phyloP scores from a whole-genome alignment of 2,888 invertebrate species.

The Minunthozetes semirufus region DNA sequence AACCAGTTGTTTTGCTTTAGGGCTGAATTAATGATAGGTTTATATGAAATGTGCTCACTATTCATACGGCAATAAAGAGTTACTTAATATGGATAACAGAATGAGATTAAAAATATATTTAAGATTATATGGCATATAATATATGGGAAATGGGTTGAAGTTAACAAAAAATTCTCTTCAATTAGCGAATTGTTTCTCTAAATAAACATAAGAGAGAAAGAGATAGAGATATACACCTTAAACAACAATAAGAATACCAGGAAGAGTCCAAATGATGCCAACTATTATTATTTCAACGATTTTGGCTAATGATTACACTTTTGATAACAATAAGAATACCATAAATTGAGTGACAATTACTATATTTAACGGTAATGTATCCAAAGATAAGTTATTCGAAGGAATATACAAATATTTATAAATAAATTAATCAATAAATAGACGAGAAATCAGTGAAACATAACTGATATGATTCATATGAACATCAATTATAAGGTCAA shows the following conservation, averaged over 20 bases:
- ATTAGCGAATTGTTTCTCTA: background rate
- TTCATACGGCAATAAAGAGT: background rate
- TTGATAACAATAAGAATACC: background rate
- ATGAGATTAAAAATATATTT: background rate
- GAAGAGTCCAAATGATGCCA: background rate
- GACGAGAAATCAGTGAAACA: background rate
- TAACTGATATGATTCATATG: background rate
- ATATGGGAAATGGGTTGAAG: constrained; percentile 15
- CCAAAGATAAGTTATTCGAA: background rate
- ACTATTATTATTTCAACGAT: background rate
- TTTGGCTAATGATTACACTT: constrained; percentile 3
- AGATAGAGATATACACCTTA: background rate
- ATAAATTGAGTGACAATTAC: background rate
- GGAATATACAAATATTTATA: background rate
- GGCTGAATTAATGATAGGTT: background rate
- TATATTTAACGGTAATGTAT: background rate
- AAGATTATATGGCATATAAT: background rate
- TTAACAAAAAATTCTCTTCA: background rate
- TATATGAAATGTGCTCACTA: background rate
- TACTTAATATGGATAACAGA: constrained; percentile 1
- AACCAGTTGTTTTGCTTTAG: background rate
- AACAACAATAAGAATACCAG: constrained; percentile 1
- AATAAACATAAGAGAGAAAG: background rate
- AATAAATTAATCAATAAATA: background rate
- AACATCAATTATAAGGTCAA: background rate